Conservation (phyloP, 2,888 invertebrate genomes). For the Microdon myrmicae region DNA sequence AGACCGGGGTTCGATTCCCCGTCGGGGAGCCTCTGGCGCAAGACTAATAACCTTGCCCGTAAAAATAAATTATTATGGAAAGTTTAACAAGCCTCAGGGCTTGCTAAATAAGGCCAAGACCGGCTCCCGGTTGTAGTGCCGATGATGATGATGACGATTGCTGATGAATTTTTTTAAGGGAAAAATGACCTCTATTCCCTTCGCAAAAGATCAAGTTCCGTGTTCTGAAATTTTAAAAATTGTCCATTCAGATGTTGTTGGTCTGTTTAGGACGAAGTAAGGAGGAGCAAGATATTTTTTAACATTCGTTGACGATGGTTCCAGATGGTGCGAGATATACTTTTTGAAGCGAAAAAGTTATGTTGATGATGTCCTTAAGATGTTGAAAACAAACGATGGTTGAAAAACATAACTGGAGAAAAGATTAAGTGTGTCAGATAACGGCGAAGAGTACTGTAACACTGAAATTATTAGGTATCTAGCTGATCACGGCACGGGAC, state of each 20-base stretch:
- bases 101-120: constrained; percentile 6
- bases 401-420: constrained; percentile 40
- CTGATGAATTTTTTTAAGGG: constrained; percentile 18
- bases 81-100: constrained; percentile 24
- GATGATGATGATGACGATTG: background rate
- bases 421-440: constrained; percentile 54
- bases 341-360: constrained; percentile 29
- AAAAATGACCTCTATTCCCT: constrained; percentile 29
- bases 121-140: constrained; percentile 15
- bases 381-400: constrained; percentile 42
- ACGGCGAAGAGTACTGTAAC: constrained; percentile 54
- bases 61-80: no score
- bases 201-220: constrained; percentile 5
- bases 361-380: constrained; percentile 39
- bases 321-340: constrained; percentile 30
- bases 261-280: constrained; percentile 23
- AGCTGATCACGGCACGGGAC: constrained; percentile 52
- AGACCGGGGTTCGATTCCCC: no score
- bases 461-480: constrained; percentile 49
- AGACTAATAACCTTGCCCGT: no score
- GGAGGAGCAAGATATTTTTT: constrained; percentile 31
- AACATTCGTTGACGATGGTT: constrained; percentile 30
- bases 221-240: constrained; percentile 23
- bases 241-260: constrained; percentile 36
- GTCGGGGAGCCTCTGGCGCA: no score